These are phyloP conservation scores for Poeciliopsis infans DNA, from an alignment of 2,797 vertebrate genomes.

Conservation along the genomic window DNA sequence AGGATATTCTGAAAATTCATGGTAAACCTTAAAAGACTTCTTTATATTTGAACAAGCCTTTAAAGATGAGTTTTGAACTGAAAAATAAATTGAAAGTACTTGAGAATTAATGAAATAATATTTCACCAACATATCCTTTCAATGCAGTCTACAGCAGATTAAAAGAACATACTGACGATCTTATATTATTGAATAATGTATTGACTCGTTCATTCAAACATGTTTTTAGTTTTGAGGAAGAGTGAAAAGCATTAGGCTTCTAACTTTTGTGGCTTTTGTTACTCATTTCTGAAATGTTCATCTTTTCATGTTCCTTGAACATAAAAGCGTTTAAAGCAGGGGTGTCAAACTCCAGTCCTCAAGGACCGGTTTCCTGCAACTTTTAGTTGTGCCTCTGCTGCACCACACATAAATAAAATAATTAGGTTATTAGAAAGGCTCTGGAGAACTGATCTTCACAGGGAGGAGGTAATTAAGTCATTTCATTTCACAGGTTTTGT, in stretches of 20 bases:
- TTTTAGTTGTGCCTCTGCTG: too few relatives aligned
- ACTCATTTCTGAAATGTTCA: not conserved
- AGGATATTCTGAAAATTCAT: not conserved
- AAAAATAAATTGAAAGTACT: not conserved
- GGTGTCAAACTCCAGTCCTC: too few relatives aligned
- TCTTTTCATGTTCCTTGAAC: not conserved
- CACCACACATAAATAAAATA: too few relatives aligned
- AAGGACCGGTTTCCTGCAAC: too few relatives aligned
- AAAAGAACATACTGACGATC: not conserved
- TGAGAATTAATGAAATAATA: not conserved
- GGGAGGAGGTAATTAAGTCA: too few relatives aligned
- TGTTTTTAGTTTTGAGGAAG: not conserved
- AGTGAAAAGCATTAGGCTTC: not conserved
- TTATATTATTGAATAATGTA: not conserved
- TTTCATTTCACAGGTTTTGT: too few relatives aligned
- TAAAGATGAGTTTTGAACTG: not conserved
- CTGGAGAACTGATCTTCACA: too few relatives aligned
- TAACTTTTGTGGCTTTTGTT: not conserved
- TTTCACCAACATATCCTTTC: not conserved
- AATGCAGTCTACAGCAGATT: not conserved
- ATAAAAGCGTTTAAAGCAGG: not conserved
- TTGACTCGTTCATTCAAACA: not conserved
- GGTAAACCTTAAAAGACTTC: not conserved
- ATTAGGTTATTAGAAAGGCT: too few relatives aligned
- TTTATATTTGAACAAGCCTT: not conserved